Evolutionary conservation across 2,797 vertebrate genomes (phyloP).

Genomic region (Diceros bicornis): DNA sequence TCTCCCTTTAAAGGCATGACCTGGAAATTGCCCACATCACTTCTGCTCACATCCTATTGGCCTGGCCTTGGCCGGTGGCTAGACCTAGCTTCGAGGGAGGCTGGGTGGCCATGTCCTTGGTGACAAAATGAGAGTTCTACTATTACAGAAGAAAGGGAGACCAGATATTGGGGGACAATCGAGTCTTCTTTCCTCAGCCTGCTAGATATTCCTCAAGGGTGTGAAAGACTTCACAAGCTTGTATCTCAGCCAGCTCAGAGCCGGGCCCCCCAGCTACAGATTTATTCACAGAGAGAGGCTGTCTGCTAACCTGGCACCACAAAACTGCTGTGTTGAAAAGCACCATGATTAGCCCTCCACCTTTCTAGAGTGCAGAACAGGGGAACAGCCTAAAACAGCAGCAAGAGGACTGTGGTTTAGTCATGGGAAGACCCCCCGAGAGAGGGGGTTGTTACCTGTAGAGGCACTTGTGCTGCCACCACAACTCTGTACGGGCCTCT

Average conservation of each 20-base stretch:
- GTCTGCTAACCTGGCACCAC: too few relatives aligned
- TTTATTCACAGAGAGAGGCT: background rate
- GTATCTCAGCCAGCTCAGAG: background rate
- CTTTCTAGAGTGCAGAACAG: background rate
- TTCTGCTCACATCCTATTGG: background rate
- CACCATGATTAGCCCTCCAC: background rate
- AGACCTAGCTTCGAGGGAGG: background rate
- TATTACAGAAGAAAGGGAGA: background rate
- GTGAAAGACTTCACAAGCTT: background rate
- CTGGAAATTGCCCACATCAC: background rate
- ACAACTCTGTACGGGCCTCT: background rate
- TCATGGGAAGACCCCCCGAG: background rate
- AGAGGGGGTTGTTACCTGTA: rapidly evolving
- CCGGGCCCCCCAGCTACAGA: background rate
- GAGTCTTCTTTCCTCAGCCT: background rate
- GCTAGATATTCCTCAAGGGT: background rate
- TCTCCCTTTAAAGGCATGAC: background rate
- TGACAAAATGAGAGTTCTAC: background rate
- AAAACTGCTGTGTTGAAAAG: background rate
- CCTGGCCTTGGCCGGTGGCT: background rate
- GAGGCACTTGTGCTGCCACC: background rate
- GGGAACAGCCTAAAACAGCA: background rate
- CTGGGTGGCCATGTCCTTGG: background rate
- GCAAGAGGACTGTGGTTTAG: background rate
- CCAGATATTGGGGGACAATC: background rate